Conservation (phyloP, 1,140 invertebrate genomes). For the Euura saliciscinereae region DNA sequence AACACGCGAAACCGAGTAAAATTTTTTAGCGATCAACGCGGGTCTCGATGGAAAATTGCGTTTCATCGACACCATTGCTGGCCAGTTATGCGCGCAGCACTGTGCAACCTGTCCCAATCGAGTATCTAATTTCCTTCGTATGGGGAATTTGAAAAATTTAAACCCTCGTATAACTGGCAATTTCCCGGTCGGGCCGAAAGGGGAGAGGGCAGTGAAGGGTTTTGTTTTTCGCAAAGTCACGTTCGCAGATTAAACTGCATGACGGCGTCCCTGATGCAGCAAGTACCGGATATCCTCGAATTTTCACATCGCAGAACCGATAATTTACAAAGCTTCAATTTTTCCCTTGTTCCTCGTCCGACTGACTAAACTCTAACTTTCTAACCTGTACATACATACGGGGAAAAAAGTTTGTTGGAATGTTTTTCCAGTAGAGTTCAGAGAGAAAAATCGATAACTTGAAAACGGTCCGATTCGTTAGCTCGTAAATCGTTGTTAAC, state of each 20-base stretch:
- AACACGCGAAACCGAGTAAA: slow-evolving; percentile 25
- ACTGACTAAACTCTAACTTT: no score
- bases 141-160: slow-evolving; percentile 16
- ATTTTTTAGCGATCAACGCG: slow-evolving; percentile 17
- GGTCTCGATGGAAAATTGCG: slow-evolving; percentile 32
- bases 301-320: no score
- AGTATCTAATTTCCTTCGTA: slow-evolving; percentile 41
- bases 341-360: no score
- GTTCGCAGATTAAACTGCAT: slow-evolving; percentile 6
- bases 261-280: not conserved
- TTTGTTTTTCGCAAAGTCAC: slow-evolving; percentile 4
- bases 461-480: not conserved
- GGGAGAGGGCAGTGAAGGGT: no score
- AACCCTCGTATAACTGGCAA: slow-evolving; percentile 17
- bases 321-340: no score
- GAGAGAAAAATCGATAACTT: not conserved
- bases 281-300: no score
- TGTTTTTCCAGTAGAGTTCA: no score
- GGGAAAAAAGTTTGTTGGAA: no score
- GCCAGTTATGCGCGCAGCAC: slow-evolving; percentile 11
- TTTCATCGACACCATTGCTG: slow-evolving; percentile 28
- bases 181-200: slow-evolving; percentile 9
- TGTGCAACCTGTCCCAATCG: slow-evolving; percentile 24
- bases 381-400: no score
- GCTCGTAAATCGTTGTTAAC: not conserved